Evolutionary conservation across 2,113 vertebrate species (phyloP).

Genomic region (Oceanodroma tethys): DNA sequence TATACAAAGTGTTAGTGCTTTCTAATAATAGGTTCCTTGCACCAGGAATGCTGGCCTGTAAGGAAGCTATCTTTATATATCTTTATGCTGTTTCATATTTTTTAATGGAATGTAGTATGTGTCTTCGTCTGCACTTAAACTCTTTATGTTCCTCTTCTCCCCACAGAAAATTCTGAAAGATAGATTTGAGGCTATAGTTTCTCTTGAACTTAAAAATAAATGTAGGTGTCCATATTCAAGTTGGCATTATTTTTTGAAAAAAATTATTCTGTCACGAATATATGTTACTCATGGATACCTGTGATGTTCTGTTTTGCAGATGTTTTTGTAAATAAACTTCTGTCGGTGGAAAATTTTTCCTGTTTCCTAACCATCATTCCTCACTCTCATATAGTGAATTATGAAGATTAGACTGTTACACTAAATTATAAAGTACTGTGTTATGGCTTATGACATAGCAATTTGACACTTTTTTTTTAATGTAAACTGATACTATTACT

Average conservation of each 20-base stretch:
- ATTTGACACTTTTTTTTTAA: background rate
- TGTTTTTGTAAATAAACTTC: background rate
- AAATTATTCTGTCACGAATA: background rate
- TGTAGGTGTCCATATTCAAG: background rate
- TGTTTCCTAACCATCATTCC: background rate
- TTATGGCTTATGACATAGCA: background rate
- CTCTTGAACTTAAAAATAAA: background rate
- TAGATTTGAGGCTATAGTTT: background rate
- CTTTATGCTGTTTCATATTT: background rate
- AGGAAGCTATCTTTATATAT: background rate
- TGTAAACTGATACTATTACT: background rate
- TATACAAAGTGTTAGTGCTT: no score
- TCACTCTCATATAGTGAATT: background rate
- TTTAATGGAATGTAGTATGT: background rate
- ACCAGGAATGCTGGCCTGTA: background rate
- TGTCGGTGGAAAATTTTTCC: background rate
- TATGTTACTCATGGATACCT: background rate
- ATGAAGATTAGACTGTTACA: background rate
- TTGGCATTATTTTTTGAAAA: background rate
- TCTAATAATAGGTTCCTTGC: background rate
- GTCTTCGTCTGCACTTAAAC: background rate
- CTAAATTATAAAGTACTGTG: background rate
- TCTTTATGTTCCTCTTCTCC: background rate
- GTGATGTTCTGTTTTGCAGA: background rate
- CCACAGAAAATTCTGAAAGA: background rate